Evolutionary conservation across 2,888 invertebrate species (phyloP).

Genomic region (Pollenia labialis): DNA sequence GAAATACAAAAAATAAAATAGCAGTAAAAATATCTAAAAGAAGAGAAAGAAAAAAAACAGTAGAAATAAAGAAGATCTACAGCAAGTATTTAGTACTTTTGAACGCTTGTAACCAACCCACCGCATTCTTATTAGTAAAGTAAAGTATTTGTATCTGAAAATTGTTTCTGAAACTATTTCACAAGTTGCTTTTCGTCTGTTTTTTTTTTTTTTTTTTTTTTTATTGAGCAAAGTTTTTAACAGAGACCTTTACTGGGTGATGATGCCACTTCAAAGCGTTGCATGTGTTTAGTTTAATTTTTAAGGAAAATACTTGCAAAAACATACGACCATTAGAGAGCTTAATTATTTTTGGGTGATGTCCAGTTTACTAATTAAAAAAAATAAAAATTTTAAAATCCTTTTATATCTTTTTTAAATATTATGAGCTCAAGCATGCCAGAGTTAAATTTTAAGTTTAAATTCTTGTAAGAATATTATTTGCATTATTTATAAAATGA

Average conservation of each 20-base stretch:
- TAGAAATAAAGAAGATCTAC: background rate
- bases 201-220: background rate
- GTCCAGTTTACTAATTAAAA: conserved; percentile 36
- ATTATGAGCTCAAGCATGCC: background rate
- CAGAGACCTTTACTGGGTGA: background rate
- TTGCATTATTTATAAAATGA: no score
- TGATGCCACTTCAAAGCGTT: conserved; percentile 7
- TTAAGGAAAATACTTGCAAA: background rate
- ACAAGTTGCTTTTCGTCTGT: conserved; percentile 5
- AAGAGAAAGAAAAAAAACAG: background rate
- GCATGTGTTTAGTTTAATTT: background rate
- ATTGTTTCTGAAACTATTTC: conserved; percentile 39
- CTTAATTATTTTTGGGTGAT: conserved; percentile 2
- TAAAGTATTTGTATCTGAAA: conserved; percentile 11
- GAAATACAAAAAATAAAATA: background rate
- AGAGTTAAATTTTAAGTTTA: no score
- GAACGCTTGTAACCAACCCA: background rate
- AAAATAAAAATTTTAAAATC: background rate
- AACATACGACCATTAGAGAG: background rate
- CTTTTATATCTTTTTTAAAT: background rate
- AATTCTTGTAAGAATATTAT: no score
- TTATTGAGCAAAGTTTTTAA: conserved; percentile 11
- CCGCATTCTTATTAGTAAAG: conserved; percentile 14
- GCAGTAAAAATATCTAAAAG: background rate
- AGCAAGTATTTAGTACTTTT: conserved; percentile 24